Base-by-base conservation (phyloP, 2,888 invertebrate genomes). In the Cryptus armator region DNA sequence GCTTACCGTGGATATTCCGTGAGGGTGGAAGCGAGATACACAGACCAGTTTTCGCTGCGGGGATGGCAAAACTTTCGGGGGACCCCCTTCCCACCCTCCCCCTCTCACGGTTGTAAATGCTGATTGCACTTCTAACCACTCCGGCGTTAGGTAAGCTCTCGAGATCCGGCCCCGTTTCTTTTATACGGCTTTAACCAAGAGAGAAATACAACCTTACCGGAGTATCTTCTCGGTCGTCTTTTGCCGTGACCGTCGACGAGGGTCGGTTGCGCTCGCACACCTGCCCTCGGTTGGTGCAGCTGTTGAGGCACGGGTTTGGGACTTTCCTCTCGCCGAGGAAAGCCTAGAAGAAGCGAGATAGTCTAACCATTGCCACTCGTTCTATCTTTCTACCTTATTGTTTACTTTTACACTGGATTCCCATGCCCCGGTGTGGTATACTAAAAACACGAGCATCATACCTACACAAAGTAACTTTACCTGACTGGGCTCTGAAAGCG, bases 21-120 rank as follows among this genome's bases (percentile, higher is more conserved):
- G 62, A 14, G 16, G 53, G 53, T 71, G 64, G 12, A 37, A 70
- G 59, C n/a, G 46, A 53, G 43, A 53, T 29, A 53, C 44, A 29
- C 29, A 19, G 51, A 68, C 44, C 62, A 71, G 62, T 53, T 48
- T 78, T 64, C 62, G 19, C 74, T 72, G 67, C 85, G 84, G 88
- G 86, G 82, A 79, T 88, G 81, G 88, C 89, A 89, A 91, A 92
- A 91, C 89, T 91, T 91, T 84, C 88, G 89, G 89, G 88, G 16
- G 53, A 16, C 37, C 44, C 14, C 67, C 67, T 14, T 24, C 46
- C 46, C 68, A 14, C 14, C 64, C 64, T 32, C 64, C 6, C 32
- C n/a, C 3, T n/a, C 86, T 86, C 88, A 43, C 48, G 90, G 90
- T 91, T 90, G 92, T 91, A 91, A 91, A 91, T 90, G 91, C 90